Evolutionary conservation across 2,797 vertebrate genomes (phyloP), one percentile per base, ranked within the genome.

Genomic region (Schizopygopsis malacanthus): DNA sequence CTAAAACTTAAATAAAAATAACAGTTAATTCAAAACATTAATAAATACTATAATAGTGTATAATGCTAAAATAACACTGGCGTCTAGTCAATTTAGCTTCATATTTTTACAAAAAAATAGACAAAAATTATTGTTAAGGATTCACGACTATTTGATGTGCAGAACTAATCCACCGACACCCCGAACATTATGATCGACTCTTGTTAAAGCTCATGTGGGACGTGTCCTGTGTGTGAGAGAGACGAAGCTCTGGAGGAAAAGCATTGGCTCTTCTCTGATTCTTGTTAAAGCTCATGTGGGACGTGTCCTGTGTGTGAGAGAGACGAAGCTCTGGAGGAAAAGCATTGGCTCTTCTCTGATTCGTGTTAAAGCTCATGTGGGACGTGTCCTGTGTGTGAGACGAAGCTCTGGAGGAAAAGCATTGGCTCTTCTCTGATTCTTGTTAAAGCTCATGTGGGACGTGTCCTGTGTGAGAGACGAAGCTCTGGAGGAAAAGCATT

Each of bases 241-340:
- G 28, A 28, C 90, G 90, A 91, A 45, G 81, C 70, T 15, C 89
- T 89, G 90, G 82, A 84, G 69, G 79, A 89, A 87, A 81, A 92
- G 93, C 92, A 92, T 92, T 92, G 93, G 92, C 90, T 90, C 88
- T 85, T 33, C 33, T 33, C 28, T 28, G 28, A 28, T 28, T 28
- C 28, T 28, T 28, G 28, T 28, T 28, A 28, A 28, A 28, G 28
- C 28, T 28, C 28, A 28, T 28, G 28, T 28, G 28, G 28, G 28
- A 28, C 28, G 28, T 28, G 28, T 28, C 28, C 28, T 28, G 28
- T 28, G 28, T 28, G 28, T 28, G 28, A 28, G 25, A 28, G 28
- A 28, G 28, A 28, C 28, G 28, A 28, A 28, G 28, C 28, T 28
- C 28, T 28, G 28, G 28, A 28, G 28, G 28, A 28, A 28, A 28